Evolutionary conservation across 2,113 vertebrate species (phyloP), one percentile per base, ranked within the genome.

Genomic region (Poeciliopsis turrubarensis): DNA sequence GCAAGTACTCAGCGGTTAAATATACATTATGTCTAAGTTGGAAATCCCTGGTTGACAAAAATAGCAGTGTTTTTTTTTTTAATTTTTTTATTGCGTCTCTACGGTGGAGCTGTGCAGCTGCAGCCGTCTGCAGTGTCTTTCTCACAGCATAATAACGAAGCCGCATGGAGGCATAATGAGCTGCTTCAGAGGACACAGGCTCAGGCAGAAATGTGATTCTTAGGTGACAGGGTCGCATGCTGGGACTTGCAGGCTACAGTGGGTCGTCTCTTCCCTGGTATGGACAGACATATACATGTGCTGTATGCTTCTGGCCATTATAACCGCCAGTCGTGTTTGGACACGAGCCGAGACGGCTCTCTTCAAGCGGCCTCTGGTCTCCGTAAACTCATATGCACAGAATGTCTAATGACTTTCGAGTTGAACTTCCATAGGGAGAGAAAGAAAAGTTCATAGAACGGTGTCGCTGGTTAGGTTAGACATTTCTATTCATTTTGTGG

Each of bases 171-270:
- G n/a, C n/a, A 63, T 25, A 30, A 30, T 63, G 44, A 63, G 19
- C 60, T 37, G 26, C 54, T 60, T 29, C 15, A n/a, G 51, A n/a
- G 25, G 22, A 57, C 5, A 57, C 25, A n/a, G 7, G 51, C 25
- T 37, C 15, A 25, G 37, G 25, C 8, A 44, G 34, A 29, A 61
- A 60, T 31, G 15, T 22, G 3, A 60, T 68, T 67, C 32, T 27
- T 15, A 27, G 34, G 73, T 60, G 26, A 60, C 8, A 26, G 64
- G 14, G 27, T 47, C 62, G 57, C 66, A 69, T 76, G 66, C 15
- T 41, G 31, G 57, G 57, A 64, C 60, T n/a, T 74, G 63, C 63
- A 65, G 61, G 25, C 30, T 3, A 4, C 6, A 10, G 5, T 19
- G 17, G 39, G 3, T 26, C 22, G 25, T 70, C 60, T 60, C 60